Evolutionary conservation across 2,888 invertebrate species (phyloP), one percentile per base, ranked within the genome.

Genomic region (Drosophila incognita): DNA sequence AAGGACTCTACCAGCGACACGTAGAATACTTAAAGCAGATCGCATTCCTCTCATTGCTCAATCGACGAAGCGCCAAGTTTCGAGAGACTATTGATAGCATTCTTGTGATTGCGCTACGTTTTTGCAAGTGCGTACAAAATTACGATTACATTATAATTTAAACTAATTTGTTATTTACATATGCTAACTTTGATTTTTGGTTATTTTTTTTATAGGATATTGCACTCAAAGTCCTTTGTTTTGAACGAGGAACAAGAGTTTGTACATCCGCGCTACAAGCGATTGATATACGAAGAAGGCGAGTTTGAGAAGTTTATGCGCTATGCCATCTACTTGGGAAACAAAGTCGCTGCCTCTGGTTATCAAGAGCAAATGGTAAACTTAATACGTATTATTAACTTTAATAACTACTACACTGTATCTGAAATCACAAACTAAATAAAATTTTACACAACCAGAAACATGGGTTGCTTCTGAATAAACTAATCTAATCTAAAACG

Each of bases 1-100:
- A 97, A 85, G 95, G 96, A 73, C 93, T 97, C 21, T 96, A 97
- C 82, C 94, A 95, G 18, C 95, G 95, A 31, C 97, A 97, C 81
- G 95, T 96, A 13, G 94, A 93, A 0, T 97, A 97, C 87, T 94
- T 97, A 5, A 97, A 97, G 92, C 95, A 95, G 78, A 95, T 97
- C 46, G 92, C 96, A 46, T 96, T 96, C 83, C 94, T 97, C 81
- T 97, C 97, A 80, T 94, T 97, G 82, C 91, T 97, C 6, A 97
- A 96, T 82, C 95, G 95, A 65, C 94, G 95, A 60, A 96, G 96
- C 36, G 94, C 94, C 35, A 95, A 95, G 4, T 95, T 97, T 40
- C 95, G 95, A 91, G 95, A 95, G 79, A 94, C 96, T 0, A 93
- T 97, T 40, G 95, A 96, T 63, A 95, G 95, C 91, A 95, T 96